Evolutionary conservation across 1,140 invertebrate genomes (phyloP), one percentile per base, ranked within the genome.

Genomic region (Linepithema humile): DNA sequence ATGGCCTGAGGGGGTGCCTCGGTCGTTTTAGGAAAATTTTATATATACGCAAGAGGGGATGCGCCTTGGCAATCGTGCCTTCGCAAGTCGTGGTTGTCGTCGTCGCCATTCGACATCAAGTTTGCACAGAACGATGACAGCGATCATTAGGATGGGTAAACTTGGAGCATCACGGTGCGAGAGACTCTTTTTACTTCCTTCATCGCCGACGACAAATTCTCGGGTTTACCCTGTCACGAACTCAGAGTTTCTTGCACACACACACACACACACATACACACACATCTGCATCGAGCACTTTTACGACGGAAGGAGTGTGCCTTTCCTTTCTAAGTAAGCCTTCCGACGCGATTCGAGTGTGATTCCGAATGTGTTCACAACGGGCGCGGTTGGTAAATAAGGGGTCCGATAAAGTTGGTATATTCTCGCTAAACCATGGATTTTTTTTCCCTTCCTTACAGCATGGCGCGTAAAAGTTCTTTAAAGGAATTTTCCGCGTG

Each of bases 121-220:
- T 87, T 87, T 87, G 70, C 85, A 87, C 67, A 87, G 85, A 84
- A 85, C 83, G 64, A 53, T 48, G 80, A 83, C 73, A n/a, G n/a
- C n/a, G 74, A 84, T 87, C 85, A 84, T 87, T 85, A 87, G 70
- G 85, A 43, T 86, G 73, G 43, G 85, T 80, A 88, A 88, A 88
- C 86, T 86, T 64, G 26, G 53, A 85, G 65, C 67, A 62, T 77
- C 84, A 59, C 78, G 78, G 32, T 12, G 69, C 70, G 53, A 65
- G 45, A 78, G 77, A 72, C 53, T 70, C 77, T 85, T 85, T 85
- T 85, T 87, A 45, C 65, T 29, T 75, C n/a, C 32, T 29, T 17
- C 70, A 6, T 60, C 29, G 43, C 10, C 78, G 84, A 43, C 55
- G 38, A 45, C 69, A 23, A 64, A 83, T 85, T 74, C 55, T 43